Evolutionary conservation across 1,140 invertebrate species (phyloP).

Genomic region (Homarus americanus): DNA sequence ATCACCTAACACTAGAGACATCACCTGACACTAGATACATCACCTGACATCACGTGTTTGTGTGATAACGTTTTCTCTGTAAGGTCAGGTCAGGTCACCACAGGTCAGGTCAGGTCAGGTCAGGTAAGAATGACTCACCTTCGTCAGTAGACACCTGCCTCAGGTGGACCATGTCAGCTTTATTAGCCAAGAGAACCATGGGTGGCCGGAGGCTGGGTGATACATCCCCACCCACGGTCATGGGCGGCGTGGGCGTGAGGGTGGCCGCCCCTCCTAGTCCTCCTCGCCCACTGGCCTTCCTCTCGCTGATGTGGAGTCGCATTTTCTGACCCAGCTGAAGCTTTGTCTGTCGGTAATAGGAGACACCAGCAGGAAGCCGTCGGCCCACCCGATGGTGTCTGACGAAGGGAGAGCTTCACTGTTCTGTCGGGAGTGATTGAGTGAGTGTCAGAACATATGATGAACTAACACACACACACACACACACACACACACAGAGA

Average conservation of each 20-base stretch:
- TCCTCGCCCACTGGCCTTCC: constrained; percentile 75
- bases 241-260: constrained; percentile 78
- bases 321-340: constrained; percentile 89
- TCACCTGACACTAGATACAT: no score
- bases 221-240: constrained; percentile 56
- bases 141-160: constrained; percentile 93
- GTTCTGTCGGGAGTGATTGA: constrained; percentile 78
- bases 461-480: no score
- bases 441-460: no score
- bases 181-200: constrained; percentile 90
- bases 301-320: constrained; percentile 84
- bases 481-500: no score
- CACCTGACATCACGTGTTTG: no score
- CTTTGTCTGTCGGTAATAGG: constrained; percentile 93
- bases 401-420: constrained; percentile 86
- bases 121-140: no score
- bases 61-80: no score
- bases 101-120: no score
- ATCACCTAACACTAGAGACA: no score
- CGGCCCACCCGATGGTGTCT: constrained; percentile 91
- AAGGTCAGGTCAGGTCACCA: no score
- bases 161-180: constrained; percentile 94
- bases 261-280: constrained; percentile 66
- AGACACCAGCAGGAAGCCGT: constrained; percentile 92
- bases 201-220: constrained; percentile 78